Percentiles rank a stretch among this genome's conserved stretches.
Conservation (phyloP, 1,140 invertebrate genomes). For the Pseudomyrmex dendroicus region DNA sequence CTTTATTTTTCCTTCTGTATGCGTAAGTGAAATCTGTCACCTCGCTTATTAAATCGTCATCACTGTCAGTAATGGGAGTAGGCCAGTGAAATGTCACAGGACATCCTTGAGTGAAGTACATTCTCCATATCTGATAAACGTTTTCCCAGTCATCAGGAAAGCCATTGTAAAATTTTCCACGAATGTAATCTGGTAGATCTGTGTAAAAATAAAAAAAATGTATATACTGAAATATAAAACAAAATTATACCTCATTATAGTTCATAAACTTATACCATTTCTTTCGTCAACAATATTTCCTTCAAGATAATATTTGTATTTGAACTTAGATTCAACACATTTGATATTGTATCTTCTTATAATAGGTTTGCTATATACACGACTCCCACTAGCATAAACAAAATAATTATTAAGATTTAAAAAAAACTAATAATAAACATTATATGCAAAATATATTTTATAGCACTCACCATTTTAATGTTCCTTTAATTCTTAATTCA, state of each 20-base stretch:
- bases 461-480: conserved; percentile 69
- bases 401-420: conserved; percentile 5
- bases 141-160: conserved; percentile 84
- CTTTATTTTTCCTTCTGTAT: not conserved
- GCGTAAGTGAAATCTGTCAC: conserved; percentile 71
- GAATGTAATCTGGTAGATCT: conserved; percentile 81
- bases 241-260: not conserved
- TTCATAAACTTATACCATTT: conserved; percentile 67
- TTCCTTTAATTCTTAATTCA: conserved; percentile 78
- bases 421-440: not conserved
- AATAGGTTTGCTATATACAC: conserved; percentile 78
- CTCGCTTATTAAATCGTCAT: conserved; percentile 80
- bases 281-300: conserved; percentile 77
- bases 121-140: conserved; percentile 78
- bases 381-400: conserved; percentile 69
- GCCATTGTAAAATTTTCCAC: conserved; percentile 80
- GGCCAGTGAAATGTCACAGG: conserved; percentile 79
- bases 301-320: conserved; percentile 76
- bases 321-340: conserved; percentile 74
- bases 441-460: not conserved
- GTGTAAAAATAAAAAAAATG: not conserved
- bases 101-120: conserved; percentile 69
- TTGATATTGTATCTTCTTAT: conserved; percentile 68
- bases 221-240: conserved; percentile 14
- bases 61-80: conserved; percentile 78